Percentiles rank a stretch among this genome's conserved stretches.
These are phyloP conservation scores for Hypolimnas misippus DNA, from an alignment of 2,888 invertebrate genomes.

Conservation along the genomic window DNA sequence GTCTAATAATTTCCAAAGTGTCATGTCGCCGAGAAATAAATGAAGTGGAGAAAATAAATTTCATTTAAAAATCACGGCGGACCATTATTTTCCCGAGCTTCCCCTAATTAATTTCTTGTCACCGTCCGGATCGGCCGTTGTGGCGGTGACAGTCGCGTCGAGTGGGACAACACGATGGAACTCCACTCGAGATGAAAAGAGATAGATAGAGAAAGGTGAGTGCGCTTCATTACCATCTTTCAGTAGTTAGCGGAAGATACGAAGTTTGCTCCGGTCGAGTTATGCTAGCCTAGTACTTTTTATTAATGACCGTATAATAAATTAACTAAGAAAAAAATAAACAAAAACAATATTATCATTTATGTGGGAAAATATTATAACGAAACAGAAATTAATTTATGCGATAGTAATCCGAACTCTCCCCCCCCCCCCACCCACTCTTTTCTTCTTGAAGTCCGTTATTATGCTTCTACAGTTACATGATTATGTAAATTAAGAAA, in stretches of 20 bases:
- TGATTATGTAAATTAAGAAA: too few species aligned
- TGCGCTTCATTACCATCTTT: constrained; percentile 80
- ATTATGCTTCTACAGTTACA: too few species aligned
- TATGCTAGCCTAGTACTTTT: constrained; percentile 69
- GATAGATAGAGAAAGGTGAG: constrained; percentile 68
- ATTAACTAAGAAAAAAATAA: constrained; percentile 42
- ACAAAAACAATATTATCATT: not conserved
- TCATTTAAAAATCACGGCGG: constrained; percentile 82
- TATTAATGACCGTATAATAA: constrained; percentile 70
- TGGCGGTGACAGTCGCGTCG: constrained; percentile 74
- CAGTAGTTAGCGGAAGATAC: constrained; percentile 78
- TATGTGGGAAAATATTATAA: too few species aligned
- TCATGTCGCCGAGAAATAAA: constrained; percentile 81
- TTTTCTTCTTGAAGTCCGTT: too few species aligned
- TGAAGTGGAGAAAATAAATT: constrained; percentile 83
- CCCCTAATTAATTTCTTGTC: constrained; percentile 84
- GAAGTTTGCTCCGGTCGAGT: constrained; percentile 68
- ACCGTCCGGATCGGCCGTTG: constrained; percentile 78
- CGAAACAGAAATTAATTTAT: too few species aligned
- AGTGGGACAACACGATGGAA: constrained; percentile 51
- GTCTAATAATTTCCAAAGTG: constrained; percentile 82
- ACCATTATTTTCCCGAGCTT: constrained; percentile 81
- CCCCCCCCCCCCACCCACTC: too few species aligned
- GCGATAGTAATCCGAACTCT: too few species aligned
- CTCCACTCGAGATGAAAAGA: constrained; percentile 44